Percentiles rank a stretch among this genome's conserved stretches.
These are phyloP conservation scores for Cheiracanthium punctorium DNA, from an alignment of 2,888 invertebrate species.

Conservation along the genomic window DNA sequence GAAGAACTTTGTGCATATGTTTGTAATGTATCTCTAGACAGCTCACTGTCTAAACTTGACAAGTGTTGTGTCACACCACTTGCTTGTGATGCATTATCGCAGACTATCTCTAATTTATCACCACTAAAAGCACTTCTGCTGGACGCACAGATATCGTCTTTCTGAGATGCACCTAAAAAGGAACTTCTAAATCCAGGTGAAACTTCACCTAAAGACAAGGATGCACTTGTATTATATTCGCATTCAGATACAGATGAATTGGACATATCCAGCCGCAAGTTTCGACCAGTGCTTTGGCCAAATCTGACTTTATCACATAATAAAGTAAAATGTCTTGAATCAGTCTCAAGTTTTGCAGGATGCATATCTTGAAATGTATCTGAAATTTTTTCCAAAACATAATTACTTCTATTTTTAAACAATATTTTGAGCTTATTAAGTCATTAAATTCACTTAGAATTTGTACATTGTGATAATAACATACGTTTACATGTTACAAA, in stretches of 20 bases:
- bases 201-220: conserved; percentile 29
- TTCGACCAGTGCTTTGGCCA: neutral
- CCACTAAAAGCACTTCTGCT: too few species aligned
- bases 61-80: too few species aligned
- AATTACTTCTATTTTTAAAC: neutral
- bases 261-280: neutral
- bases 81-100: neutral
- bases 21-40: too few species aligned
- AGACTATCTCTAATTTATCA: too few species aligned
- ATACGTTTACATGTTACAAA: too few species aligned
- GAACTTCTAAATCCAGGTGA: neutral
- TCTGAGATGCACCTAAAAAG: neutral
- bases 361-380: neutral
- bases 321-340: too few species aligned
- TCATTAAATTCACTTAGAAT: too few species aligned
- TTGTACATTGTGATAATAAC: too few species aligned
- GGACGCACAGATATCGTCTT: too few species aligned
- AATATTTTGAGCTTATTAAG: too few species aligned
- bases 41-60: too few species aligned
- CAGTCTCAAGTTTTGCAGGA: neutral
- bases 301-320: neutral
- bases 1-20: neutral
- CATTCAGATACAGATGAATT: conserved; percentile 36
- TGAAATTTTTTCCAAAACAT: neutral
- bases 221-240: conserved; percentile 22